Evolutionary conservation across 1,140 invertebrate genomes (phyloP).

Genomic region (Euschistus heros): DNA sequence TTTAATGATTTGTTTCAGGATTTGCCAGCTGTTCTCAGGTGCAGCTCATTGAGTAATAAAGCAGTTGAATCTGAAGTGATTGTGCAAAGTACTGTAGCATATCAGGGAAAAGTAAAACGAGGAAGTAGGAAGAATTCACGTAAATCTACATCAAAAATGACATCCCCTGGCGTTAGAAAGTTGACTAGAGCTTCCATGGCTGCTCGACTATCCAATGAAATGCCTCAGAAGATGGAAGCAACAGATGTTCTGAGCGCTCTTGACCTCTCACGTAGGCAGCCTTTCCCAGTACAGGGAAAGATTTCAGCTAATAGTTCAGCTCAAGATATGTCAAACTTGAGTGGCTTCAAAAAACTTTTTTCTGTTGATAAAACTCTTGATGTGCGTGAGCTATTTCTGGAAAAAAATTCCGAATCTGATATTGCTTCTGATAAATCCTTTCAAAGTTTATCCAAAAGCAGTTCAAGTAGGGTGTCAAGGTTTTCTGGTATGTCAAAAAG

Average conservation of each 20-base stretch:
- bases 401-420: not conserved
- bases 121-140: no score
- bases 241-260: conserved; percentile 19
- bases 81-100: no score
- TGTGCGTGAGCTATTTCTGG: conserved; percentile 1
- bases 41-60: no score
- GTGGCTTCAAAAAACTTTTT: conserved; percentile 16
- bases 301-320: not conserved
- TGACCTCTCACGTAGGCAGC: conserved; percentile 15
- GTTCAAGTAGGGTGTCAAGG: not conserved
- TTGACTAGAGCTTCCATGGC: not conserved
- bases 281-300: not conserved
- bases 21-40: no score
- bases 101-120: no score
- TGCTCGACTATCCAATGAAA: not conserved
- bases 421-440: not conserved
- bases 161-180: not conserved
- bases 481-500: not conserved
- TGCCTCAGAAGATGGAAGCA: not conserved
- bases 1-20: no score
- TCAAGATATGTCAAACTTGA: not conserved
- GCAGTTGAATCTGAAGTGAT: no score
- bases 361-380: conserved; percentile 9
- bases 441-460: not conserved
- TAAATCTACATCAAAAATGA: no score